Conservation (phyloP, 2,113 vertebrate species). For the Tylochromis polylepis region DNA sequence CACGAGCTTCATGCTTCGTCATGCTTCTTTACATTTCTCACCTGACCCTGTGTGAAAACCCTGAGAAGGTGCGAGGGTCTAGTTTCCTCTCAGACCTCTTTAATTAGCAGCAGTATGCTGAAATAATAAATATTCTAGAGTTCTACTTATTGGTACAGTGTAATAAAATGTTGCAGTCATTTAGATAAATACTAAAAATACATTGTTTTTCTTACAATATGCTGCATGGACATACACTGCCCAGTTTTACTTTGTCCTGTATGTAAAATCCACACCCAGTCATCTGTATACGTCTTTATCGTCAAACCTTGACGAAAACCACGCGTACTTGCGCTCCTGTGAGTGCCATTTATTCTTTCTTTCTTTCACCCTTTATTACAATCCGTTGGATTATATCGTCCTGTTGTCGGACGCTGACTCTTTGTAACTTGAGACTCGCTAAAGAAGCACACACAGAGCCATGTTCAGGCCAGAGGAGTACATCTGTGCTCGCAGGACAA, state of each 20-base stretch:
- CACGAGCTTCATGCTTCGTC: rapidly evolving
- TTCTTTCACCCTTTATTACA: not conserved
- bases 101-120: not conserved
- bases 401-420: not conserved
- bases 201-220: not conserved
- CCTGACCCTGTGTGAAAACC: not conserved
- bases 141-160: not conserved
- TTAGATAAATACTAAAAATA: not conserved
- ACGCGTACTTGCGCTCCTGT: not conserved
- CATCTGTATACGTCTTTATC: not conserved
- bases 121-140: not conserved
- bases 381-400: not conserved
- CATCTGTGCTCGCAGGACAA: not conserved
- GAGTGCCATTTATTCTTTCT: not conserved
- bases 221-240: not conserved
- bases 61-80: not conserved
- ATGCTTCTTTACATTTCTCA: not conserved
- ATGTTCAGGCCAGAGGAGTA: not conserved
- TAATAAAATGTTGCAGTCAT: not conserved
- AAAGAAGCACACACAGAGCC: not conserved
- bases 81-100: not conserved
- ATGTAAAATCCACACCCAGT: not conserved
- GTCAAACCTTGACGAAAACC: not conserved
- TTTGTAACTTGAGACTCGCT: conserved; percentile 4
- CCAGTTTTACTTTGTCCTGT: not conserved